Evolutionary conservation across 2,113 vertebrate genomes (phyloP), one percentile per base, ranked within the genome.

Genomic region (Alethe diademata): DNA sequence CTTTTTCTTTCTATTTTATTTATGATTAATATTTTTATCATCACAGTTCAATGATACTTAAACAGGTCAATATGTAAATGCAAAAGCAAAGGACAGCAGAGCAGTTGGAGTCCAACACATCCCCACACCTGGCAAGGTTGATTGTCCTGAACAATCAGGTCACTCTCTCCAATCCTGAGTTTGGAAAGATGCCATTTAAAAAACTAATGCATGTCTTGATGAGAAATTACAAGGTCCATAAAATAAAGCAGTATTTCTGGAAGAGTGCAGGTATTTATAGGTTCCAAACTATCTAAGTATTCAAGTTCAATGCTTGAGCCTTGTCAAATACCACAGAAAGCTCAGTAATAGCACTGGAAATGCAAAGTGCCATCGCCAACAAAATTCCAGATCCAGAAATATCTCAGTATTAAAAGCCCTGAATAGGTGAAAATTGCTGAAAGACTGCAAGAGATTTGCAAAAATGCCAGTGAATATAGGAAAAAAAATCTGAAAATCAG

Each of bases 381-480:
- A 93, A 56, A 95, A 91, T 73, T 91, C 45, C 76, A 89, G 48
- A 64, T 78, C 89, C 91, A 94, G 65, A 96, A 95, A 95, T 96
- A 95, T 78, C 91, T 75, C 66, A 35, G 61, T 83, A 92, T 78
- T 89, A 81, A 92, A 93, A 88, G 79, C 67, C 82, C 43, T 89
- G 83, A 88, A 84, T 78, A 95, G 45, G 80, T 92, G 78, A 74
- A 94, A 95, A 83, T 60, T 12, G 8, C 48, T 74, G 65, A 92
- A 80, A 8, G 26, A 56, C 80, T 81, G 83, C 26, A 91, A 86
- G 48, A 15, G 57, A 64, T 81, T 93, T 90, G 48, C 81, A 61
- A 71, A 89, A 96, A 38, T 43, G 48, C 25, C 86, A 81, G n/a
- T 11, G 48, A 89, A 74, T 69, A 60, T 58, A 65, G 19, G 9